Percentiles rank a stretch among this genome's conserved stretches.
phyloP scores from a whole-genome alignment of 2,888 invertebrate species.

The Tubulanus polymorphus region DNA sequence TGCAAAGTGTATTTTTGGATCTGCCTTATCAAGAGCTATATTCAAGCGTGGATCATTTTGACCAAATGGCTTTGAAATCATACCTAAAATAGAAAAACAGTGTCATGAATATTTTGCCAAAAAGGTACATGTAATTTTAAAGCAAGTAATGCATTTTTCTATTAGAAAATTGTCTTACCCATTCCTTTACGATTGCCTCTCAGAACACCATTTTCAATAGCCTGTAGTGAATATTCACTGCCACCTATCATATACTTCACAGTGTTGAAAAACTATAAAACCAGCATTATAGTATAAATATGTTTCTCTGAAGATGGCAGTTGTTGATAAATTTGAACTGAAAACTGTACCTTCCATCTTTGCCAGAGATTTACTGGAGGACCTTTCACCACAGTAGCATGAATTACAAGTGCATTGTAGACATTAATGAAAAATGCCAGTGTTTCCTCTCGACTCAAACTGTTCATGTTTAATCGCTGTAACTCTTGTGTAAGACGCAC shows the following conservation, averaged over 20 bases:
- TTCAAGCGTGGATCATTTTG: constrained; percentile 51
- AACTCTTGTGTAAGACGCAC: constrained; percentile 46
- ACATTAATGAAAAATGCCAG: constrained; percentile 57
- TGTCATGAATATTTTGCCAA: background rate
- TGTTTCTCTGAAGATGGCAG: too few relatives aligned
- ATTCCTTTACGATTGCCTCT: constrained; percentile 54
- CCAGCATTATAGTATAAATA: too few relatives aligned
- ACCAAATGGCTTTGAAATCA: constrained; percentile 52
- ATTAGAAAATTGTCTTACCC: constrained; percentile 36
- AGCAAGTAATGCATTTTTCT: background rate
- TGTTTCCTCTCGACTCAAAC: constrained; percentile 44
- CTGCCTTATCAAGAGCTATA: constrained; percentile 48
- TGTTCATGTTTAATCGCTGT: constrained; percentile 40
- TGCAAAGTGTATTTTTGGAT: constrained; percentile 56
- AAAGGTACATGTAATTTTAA: background rate
- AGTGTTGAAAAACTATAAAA: constrained; percentile 54
- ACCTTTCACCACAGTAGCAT: constrained; percentile 53
- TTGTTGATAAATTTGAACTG: too few relatives aligned
- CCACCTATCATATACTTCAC: constrained; percentile 55
- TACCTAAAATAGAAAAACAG: constrained; percentile 24
- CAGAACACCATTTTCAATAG: constrained; percentile 57
- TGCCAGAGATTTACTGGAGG: constrained; percentile 54
- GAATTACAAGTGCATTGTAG: constrained; percentile 57
- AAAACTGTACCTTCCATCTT: constrained; percentile 53
- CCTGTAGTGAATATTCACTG: constrained; percentile 55